Evolutionary conservation across 2,888 invertebrate species (phyloP).

Genomic region (Pyralis farinalis): DNA sequence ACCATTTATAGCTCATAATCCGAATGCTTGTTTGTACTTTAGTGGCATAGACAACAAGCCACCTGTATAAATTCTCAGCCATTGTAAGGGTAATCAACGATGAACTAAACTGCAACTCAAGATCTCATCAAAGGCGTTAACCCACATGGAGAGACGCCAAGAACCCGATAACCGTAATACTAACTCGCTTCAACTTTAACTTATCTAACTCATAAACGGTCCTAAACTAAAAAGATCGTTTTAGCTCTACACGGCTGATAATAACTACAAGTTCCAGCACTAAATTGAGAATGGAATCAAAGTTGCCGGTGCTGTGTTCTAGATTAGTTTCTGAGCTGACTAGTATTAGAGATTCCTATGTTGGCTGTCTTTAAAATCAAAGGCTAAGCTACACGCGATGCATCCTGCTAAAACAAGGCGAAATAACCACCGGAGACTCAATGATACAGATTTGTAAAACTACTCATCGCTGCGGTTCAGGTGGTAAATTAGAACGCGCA

Average conservation of each 20-base stretch:
- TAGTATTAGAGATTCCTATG: neutral
- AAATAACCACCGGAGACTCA: neutral
- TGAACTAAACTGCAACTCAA: neutral
- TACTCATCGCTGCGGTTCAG: too few relatives aligned
- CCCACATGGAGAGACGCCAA: neutral
- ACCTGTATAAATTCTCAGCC: too few relatives aligned
- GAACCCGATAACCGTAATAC: neutral
- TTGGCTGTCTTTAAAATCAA: neutral
- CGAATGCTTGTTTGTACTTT: neutral
- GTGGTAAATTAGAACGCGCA: too few relatives aligned
- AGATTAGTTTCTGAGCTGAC: neutral
- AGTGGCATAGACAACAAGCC: neutral
- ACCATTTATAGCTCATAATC: too few relatives aligned
- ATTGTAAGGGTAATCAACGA: too few relatives aligned
- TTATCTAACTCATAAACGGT: neutral
- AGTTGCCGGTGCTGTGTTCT: neutral
- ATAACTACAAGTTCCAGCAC: neutral
- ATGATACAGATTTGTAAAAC: too few relatives aligned
- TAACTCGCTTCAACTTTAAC: neutral
- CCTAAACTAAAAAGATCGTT: neutral
- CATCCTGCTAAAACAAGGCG: too few relatives aligned
- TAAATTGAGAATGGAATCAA: neutral
- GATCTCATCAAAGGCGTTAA: neutral
- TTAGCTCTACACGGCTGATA: neutral
- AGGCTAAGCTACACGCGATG: too few relatives aligned